These are phyloP conservation scores for Trematomus bernacchii DNA, from an alignment of 2,797 vertebrate genomes.

Conservation along the genomic window DNA sequence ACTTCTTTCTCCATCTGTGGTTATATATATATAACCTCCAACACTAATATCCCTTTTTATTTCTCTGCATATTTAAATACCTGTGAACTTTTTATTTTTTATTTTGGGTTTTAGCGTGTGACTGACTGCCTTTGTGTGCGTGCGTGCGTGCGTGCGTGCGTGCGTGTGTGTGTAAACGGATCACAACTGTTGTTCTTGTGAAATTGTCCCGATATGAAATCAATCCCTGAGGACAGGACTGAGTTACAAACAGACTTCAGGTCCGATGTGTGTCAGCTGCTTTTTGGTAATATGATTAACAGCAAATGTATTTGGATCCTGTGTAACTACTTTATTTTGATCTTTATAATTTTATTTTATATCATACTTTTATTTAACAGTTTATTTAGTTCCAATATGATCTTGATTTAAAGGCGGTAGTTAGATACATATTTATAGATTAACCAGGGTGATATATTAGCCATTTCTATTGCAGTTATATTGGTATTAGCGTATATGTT, in stretches of 20 bases:
- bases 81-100: slow-evolving; percentile 74
- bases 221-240: slow-evolving; percentile 33
- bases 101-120: slow-evolving; percentile 64
- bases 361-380: not conserved
- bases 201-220: slow-evolving; percentile 38
- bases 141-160: slow-evolving; percentile 7
- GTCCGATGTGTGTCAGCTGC: slow-evolving; percentile 20
- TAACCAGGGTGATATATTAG: not conserved
- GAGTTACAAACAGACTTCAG: slow-evolving; percentile 20
- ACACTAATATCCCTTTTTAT: slow-evolving; percentile 80
- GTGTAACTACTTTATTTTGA: not conserved
- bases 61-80: slow-evolving; percentile 82
- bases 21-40: slow-evolving; percentile 78
- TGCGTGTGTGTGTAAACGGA: slow-evolving; percentile 26
- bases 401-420: not conserved
- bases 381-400: not conserved
- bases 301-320: not conserved
- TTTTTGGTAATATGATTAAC: slow-evolving; percentile 23
- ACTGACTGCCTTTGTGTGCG: slow-evolving; percentile 20
- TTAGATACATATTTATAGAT: not conserved
- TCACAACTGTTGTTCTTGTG: slow-evolving; percentile 54
- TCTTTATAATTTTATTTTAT: slow-evolving; percentile 13
- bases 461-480: not conserved
- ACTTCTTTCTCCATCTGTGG: slow-evolving; percentile 62
- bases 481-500: not conserved